Base-by-base conservation (phyloP, 1,140 invertebrate genomes). In the Caenorhabditis inopinata region DNA sequence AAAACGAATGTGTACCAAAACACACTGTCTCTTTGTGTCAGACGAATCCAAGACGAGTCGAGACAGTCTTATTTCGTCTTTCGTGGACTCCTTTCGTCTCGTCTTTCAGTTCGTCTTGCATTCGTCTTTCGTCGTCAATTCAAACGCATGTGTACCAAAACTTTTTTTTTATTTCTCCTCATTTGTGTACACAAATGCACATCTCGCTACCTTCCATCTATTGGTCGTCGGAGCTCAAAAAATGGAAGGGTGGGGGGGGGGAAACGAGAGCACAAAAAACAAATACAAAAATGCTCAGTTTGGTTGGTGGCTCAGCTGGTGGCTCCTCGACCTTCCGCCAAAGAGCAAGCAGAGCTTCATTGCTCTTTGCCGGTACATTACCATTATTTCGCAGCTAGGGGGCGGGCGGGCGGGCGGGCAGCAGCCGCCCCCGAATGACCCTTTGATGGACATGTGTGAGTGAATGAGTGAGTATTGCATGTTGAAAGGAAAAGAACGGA, bases 221-320 rank as follows among this genome's bases (percentile, higher is more conserved):
- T 42, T 42, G 38, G 6, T 42, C 38, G 27, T 9, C n/a, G 11
- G 12, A 42, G 25, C 27, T 12, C 11, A 42, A 68, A 62, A 32
- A 32, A 62, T 12, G 18, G 29, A 5, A 14, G 14, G 14, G 14
- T 7, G 38, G 14, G 38, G 14, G 38, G 38, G 38, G 14, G n/a
- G n/a, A n/a, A n/a, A n/a, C n/a, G 38, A 16, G 32, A 38, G 32
- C 58, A 68, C 58, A 62, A 68, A 68, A 68, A 68, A 68, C 58
- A 68, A 68, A 68, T 42, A 68, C 58, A 68, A 68, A 29, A 68
- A 68, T 68, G 58, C 38, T 68, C 58, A 68, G 58, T 68, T 68
- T 68, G n/a, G n/a, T n/a, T n/a, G 32, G 58, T 68, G 58, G 58
- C 58, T 38, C 58, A 68, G 58, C 32, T 68, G 58, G 58, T 68